These are phyloP conservation scores for Calliopsis andreniformis DNA, from an alignment of 1,140 invertebrate genomes.

Conservation along the genomic window DNA sequence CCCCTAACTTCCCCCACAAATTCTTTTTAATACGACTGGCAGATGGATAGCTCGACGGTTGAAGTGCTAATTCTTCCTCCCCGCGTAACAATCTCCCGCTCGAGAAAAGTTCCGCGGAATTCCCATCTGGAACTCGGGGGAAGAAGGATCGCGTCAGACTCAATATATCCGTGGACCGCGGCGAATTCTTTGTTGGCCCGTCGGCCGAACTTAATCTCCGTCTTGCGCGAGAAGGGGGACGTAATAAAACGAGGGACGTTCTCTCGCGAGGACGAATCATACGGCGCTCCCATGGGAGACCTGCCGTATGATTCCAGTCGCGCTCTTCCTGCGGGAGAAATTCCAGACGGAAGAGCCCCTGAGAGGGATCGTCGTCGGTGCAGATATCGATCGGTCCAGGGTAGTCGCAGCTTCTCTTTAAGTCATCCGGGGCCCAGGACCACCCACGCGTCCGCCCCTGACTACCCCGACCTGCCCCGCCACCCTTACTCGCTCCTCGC, in stretches of 20 bases:
- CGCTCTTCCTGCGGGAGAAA: conserved; percentile 1
- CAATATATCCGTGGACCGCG: conserved; percentile 27
- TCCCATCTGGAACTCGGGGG: too few species aligned
- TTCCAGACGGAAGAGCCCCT: conserved; percentile 29
- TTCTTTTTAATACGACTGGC: too few species aligned
- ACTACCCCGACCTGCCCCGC: background rate
- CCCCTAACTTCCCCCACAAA: too few species aligned
- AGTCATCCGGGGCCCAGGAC: conserved; percentile 71
- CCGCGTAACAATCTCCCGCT: too few species aligned
- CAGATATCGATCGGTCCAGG: conserved; percentile 77
- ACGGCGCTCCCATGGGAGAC: background rate
- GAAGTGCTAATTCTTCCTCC: too few species aligned
- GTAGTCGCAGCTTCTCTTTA: conserved; percentile 80
- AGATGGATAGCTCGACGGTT: too few species aligned
- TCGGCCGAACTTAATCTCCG: conserved; percentile 28
- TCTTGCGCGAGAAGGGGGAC: background rate
- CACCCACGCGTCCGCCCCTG: conserved; percentile 59
- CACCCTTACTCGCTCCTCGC: background rate
- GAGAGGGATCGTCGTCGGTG: conserved; percentile 64
- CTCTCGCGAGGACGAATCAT: conserved; percentile 27
- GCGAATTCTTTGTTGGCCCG: conserved; percentile 41
- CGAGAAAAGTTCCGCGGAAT: background rate
- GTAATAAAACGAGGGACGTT: background rate
- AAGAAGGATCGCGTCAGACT: background rate
- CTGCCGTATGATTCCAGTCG: too few species aligned